Conservation (phyloP, 35 echinoderm and acorn worm genomes). For the Ptychodera flava region DNA sequence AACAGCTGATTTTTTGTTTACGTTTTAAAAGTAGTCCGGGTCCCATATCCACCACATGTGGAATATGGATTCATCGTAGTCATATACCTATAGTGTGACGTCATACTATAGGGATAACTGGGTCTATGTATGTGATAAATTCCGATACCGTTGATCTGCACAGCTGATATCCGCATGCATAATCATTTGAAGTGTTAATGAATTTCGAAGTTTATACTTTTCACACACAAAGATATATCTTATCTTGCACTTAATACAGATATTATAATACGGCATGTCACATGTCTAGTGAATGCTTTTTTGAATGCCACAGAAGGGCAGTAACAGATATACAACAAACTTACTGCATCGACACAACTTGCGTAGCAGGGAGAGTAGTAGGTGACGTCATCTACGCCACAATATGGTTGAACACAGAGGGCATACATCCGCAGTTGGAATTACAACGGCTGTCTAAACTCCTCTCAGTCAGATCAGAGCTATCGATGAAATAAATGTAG, state of each 20-base stretch:
- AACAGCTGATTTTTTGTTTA: too few species aligned
- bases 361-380: constrained; percentile 44
- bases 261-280: too few species aligned
- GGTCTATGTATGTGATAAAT: too few species aligned
- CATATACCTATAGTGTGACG: too few species aligned
- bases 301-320: neutral
- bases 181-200: neutral
- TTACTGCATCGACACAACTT: constrained; percentile 7
- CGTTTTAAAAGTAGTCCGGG: too few species aligned
- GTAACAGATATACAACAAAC: neutral
- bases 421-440: neutral
- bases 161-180: neutral
- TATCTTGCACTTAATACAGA: too few species aligned
- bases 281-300: too few species aligned
- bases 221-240: neutral
- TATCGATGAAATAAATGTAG: neutral
- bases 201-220: neutral
- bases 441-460: neutral
- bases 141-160: neutral
- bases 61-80: too few species aligned
- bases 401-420: constrained; percentile 10
- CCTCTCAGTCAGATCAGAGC: neutral
- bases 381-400: constrained; percentile 26
- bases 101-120: too few species aligned
- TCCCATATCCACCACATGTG: too few species aligned